Evolutionary conservation across 2,113 vertebrate genomes (phyloP).

Genomic region (Gopherus flavomarginatus): DNA sequence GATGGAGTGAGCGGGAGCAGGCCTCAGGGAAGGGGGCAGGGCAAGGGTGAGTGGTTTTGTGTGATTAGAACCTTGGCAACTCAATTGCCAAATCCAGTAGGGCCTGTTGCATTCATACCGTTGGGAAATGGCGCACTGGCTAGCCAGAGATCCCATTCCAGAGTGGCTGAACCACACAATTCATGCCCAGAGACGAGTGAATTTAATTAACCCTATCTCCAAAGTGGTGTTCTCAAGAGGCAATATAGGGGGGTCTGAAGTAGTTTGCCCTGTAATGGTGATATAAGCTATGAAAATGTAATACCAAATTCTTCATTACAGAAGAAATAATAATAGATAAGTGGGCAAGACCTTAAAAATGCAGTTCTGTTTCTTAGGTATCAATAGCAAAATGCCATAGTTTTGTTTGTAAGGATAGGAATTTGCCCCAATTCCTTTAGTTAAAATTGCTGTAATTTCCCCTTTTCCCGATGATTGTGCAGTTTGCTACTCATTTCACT

Average conservation of each 20-base stretch:
- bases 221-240: background rate
- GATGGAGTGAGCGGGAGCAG: too few relatives aligned
- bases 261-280: background rate
- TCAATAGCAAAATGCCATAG: background rate
- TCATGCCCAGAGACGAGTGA: background rate
- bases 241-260: background rate
- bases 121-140: background rate
- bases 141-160: background rate
- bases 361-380: background rate
- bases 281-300: background rate
- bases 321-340: too few relatives aligned
- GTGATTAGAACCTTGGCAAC: too few relatives aligned
- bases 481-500: background rate
- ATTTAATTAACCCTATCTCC: background rate
- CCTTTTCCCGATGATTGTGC: background rate
- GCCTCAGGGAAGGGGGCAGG: too few relatives aligned
- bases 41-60: too few relatives aligned
- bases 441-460: background rate
- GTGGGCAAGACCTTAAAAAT: background rate
- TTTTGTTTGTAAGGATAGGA: background rate
- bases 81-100: rapidly evolving
- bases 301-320: background rate
- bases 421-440: background rate
- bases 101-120: background rate
- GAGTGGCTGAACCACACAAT: background rate